Evolutionary conservation across 2,113 vertebrate species (phyloP).

Genomic region (Pygoscelis adeliae): DNA sequence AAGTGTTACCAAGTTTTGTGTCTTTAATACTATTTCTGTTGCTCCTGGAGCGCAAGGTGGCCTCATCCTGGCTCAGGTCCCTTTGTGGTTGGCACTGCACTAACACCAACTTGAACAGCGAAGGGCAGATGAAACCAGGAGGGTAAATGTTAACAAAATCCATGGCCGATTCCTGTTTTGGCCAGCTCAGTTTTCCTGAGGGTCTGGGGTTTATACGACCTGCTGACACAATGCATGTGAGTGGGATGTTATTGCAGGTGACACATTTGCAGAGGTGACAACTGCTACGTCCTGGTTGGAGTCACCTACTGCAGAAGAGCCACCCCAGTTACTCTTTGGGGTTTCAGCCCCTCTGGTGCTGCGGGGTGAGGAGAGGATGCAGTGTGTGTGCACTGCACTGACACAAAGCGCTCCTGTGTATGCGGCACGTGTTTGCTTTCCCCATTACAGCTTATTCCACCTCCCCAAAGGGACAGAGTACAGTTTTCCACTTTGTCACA

Average conservation of each 20-base stretch:
- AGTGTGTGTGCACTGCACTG: neutral
- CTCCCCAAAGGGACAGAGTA: neutral
- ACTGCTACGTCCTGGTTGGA: neutral
- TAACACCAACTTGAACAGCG: neutral
- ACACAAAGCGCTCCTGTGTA: neutral
- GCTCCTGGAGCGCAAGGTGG: neutral
- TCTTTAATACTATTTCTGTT: neutral
- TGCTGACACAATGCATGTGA: neutral
- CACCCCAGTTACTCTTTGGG: neutral
- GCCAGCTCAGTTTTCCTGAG: neutral
- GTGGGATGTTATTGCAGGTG: neutral
- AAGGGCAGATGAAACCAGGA: neutral
- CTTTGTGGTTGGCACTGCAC: neutral
- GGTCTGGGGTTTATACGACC: neutral
- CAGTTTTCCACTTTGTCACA: conserved; percentile 23
- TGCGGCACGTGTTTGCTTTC: neutral
- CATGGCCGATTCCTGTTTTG: neutral
- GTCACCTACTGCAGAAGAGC: neutral
- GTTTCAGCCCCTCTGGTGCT: neutral
- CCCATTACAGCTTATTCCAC: neutral
- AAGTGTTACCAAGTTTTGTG: neutral
- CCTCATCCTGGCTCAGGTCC: neutral
- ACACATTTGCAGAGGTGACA: neutral
- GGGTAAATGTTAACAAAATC: neutral
- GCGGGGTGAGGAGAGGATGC: rapidly evolving